Conservation (phyloP, 2,797 vertebrate species). For the Dendrocincla tyrannina region DNA sequence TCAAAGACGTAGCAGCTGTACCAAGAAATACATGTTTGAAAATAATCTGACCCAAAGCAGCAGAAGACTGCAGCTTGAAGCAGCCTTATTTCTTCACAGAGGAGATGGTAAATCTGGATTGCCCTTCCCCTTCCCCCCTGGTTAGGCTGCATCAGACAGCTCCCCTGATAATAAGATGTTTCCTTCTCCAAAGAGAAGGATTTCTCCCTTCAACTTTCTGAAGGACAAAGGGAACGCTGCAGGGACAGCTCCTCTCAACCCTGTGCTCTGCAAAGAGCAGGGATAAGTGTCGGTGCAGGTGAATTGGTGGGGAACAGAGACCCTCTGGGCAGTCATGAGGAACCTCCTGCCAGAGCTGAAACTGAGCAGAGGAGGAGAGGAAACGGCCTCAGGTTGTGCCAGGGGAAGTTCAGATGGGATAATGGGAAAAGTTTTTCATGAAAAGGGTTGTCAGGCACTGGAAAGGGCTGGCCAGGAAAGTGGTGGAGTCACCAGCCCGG, state of each 20-base stretch:
- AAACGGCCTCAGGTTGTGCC: not conserved
- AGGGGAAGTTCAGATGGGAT: not conserved
- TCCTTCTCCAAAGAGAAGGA: not conserved
- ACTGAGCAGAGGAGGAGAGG: not conserved
- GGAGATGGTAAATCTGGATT: constrained; percentile 4
- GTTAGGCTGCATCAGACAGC: not conserved
- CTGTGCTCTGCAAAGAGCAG: too few species aligned
- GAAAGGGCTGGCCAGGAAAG: not conserved
- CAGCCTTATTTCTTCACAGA: not conserved
- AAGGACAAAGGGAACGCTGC: not conserved
- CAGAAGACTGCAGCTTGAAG: not conserved
- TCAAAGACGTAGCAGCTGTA: constrained; percentile 9
- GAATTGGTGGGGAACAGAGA: not conserved
- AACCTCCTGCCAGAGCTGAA: not conserved
- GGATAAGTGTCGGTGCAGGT: fast-evolving
- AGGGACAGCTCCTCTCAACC: not conserved
- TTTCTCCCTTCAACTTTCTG: not conserved
- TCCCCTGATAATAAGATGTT: not conserved
- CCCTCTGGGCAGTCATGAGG: not conserved
- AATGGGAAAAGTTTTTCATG: not conserved
- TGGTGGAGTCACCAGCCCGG: not conserved
- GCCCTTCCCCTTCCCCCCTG: not conserved
- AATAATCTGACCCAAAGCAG: constrained; percentile 7
- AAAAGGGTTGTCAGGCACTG: not conserved
- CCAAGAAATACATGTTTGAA: constrained; percentile 32